Evolutionary conservation across 2,113 vertebrate genomes (phyloP).

Genomic region (Zosterops lateralis): DNA sequence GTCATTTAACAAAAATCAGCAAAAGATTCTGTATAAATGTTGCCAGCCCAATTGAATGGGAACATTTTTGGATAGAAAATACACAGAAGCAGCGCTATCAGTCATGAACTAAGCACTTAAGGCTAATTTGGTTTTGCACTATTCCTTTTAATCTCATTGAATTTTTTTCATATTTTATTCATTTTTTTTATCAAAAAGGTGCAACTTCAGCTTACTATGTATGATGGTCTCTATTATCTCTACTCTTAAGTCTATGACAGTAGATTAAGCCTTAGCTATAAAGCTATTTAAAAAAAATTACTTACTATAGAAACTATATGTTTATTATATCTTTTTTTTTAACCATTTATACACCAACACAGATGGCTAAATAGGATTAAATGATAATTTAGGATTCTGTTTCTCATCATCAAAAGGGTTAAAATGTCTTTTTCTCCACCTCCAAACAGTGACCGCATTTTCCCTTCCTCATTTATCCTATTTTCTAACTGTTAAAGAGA

Average conservation of each 20-base stretch:
- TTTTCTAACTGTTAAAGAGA: slow-evolving; percentile 35
- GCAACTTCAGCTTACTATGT: background rate
- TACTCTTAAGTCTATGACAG: too few relatives aligned
- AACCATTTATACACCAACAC: background rate
- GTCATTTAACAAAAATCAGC: too few relatives aligned
- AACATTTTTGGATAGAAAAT: background rate
- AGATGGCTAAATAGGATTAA: background rate
- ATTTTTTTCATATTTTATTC: background rate
- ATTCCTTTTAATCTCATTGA: background rate
- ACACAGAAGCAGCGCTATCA: background rate
- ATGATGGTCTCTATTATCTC: background rate
- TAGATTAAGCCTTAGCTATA: background rate
- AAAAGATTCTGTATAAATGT: background rate
- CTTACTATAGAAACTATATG: background rate
- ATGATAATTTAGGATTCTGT: background rate
- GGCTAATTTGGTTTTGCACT: background rate
- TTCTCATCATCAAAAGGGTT: background rate
- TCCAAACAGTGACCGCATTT: background rate
- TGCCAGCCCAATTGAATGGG: background rate
- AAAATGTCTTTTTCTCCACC: background rate
- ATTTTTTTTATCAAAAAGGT: background rate
- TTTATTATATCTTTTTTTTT: background rate
- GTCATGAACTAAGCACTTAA: background rate
- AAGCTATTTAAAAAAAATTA: background rate
- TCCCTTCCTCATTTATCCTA: slow-evolving; percentile 4